Evolutionary conservation across 2,888 invertebrate genomes (phyloP).

Genomic region (Phortica magna): DNA sequence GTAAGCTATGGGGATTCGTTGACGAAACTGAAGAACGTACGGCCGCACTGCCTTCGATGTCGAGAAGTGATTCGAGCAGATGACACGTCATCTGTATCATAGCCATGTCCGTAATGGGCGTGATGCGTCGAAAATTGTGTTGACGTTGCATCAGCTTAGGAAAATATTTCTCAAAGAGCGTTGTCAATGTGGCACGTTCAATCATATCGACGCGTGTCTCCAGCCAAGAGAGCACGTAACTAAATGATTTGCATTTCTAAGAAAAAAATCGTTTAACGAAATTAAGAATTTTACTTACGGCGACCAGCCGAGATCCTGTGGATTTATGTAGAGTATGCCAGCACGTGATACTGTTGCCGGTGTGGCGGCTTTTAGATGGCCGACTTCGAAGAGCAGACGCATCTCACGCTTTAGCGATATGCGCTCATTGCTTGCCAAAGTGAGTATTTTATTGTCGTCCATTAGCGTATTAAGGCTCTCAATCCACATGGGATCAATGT

Average conservation of each 20-base stretch:
- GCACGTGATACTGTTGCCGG: conserved; percentile 97
- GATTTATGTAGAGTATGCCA: conserved; percentile 96
- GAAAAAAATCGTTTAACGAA: background rate
- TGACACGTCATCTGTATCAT: conserved; percentile 94
- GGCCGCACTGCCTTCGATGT: conserved; percentile 44
- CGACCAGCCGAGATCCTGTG: conserved; percentile 96
- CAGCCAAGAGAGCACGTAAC: conserved; percentile 94
- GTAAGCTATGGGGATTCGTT: conserved; percentile 71
- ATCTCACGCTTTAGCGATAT: conserved; percentile 93
- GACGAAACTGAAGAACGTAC: conserved; percentile 27
- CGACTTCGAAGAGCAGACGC: conserved; percentile 95
- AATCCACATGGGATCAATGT: conserved; percentile 91
- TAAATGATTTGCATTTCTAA: conserved; percentile 61
- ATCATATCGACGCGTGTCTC: conserved; percentile 86
- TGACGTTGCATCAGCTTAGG: conserved; percentile 89
- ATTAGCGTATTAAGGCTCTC: conserved; percentile 97
- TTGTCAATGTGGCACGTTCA: conserved; percentile 89
- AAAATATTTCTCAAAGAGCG: conserved; percentile 96
- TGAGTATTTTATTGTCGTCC: conserved; percentile 98
- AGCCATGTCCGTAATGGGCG: conserved; percentile 93
- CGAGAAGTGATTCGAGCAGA: conserved; percentile 89
- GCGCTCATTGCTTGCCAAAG: conserved; percentile 95
- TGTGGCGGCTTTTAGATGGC: conserved; percentile 93
- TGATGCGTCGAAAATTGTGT: conserved; percentile 90
- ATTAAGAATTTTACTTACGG: conserved; percentile 82